Evolutionary conservation across 2,888 invertebrate species (phyloP), one percentile per base, ranked within the genome.

Genomic region (Mimumesa dahlbomi): DNA sequence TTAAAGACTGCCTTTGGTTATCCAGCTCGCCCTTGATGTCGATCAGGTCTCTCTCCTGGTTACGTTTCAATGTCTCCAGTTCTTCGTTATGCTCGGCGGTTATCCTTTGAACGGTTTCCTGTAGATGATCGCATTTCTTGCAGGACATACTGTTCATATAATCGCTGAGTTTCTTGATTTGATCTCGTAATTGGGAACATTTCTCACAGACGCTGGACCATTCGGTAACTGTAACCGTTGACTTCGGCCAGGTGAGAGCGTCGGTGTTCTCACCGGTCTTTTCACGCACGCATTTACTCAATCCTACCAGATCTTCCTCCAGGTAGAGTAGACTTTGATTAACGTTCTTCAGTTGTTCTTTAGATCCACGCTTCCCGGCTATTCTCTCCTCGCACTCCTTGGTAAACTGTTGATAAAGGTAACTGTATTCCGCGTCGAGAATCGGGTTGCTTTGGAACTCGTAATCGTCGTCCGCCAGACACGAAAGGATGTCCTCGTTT

Each of bases 351-450:
- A 87, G 36, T 19, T 85, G 85, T 4, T 86, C 85, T 65, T 85
- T 82, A 22, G 79, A 76, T n/a, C 63, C 73, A 3, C 72, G 75
- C 14, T 78, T 82, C 1, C 81, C 81, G 3, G 73, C 62, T 66
- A 87, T 81, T 48, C 59, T 82, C 2, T 87, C 84, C 36, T 83
- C 85, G 59, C 93, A 93, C 90, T 93, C 93, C 86, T 90, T 91
- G 85, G 91, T 91, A 90, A 92, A 92, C 83, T 92, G 92, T 87
- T 92, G 92, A 90, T 93, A 92, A 82, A 94, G 91, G 90, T 92
- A 93, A 80, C 92, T 91, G 90, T 93, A 94, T 90, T 94, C 94
- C 75, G 93, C 93, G 87, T 93, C 93, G 84, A 92, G 90, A 77
- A 91, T 90, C 83, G 92, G 91, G 89, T 93, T 91, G 82, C 65